A percentile compares a stretch with the other conserved stretches of the same genome.
These are phyloP conservation scores for Xyrauchen texanus DNA, from an alignment of 2,113 vertebrate genomes.

Conservation along the genomic window DNA sequence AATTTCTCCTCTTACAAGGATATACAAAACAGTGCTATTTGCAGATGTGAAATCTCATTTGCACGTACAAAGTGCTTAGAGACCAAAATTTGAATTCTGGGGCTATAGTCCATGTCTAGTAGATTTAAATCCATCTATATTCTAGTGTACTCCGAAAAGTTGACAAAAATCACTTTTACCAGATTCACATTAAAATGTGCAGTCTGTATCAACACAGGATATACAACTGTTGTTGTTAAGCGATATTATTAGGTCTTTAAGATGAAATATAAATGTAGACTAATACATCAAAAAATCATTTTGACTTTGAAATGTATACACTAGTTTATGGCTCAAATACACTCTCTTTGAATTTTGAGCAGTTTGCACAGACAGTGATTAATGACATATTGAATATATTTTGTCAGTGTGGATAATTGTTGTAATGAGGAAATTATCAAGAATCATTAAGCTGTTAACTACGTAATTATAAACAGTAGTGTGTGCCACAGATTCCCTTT, in stretches of 20 bases:
- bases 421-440: not conserved
- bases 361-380: not conserved
- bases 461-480: conserved; percentile 14
- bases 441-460: conserved; percentile 27
- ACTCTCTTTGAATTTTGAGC: conserved; percentile 12
- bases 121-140: too few species aligned
- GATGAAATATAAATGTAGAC: not conserved
- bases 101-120: too few species aligned
- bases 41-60: not conserved
- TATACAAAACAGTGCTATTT: not conserved
- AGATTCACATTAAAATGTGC: too few species aligned
- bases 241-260: not conserved
- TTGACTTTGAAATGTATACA: not conserved
- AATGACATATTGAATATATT: not conserved
- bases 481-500: conserved; percentile 29
- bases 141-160: too few species aligned
- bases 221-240: too few species aligned
- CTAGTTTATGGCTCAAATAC: not conserved
- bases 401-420: conserved; percentile 12
- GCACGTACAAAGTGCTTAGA: too few species aligned
- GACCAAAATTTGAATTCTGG: too few species aligned
- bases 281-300: too few species aligned
- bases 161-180: too few species aligned
- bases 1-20: conserved; percentile 3
- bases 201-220: too few species aligned